Conservation (phyloP, 1,140 invertebrate species). For the Antheraea pernyi region DNA sequence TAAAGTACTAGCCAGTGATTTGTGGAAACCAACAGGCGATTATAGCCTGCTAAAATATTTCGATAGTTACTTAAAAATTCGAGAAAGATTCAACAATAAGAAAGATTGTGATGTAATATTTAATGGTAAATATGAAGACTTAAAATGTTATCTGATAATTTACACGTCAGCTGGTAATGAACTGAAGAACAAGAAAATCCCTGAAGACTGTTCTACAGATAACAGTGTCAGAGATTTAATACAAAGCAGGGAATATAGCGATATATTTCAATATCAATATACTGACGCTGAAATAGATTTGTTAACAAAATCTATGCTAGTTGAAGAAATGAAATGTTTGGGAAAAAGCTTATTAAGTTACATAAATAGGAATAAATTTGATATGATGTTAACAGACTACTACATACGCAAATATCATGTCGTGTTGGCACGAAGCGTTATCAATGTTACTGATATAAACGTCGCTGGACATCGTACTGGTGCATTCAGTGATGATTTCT, state of each 20-base stretch:
- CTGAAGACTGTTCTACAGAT: background rate
- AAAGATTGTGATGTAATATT: constrained; percentile 11
- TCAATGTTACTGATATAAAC: constrained; percentile 15
- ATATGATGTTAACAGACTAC: constrained; percentile 16
- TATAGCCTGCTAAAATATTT: constrained; percentile 18
- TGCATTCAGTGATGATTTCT: constrained; percentile 14
- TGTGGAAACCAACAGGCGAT: constrained; percentile 1
- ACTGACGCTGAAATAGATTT: constrained; percentile 12
- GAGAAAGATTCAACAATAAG: constrained; percentile 2
- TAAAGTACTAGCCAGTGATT: constrained; percentile 4
- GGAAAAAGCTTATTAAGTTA: constrained; percentile 7
- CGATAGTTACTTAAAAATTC: constrained; percentile 17
- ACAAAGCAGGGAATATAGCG: background rate
- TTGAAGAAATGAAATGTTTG: constrained; percentile 5
- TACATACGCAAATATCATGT: constrained; percentile 18
- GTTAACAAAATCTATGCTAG: constrained; percentile 5
- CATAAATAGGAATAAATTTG: background rate
- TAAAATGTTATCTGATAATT: constrained; percentile 18
- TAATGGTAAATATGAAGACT: constrained; percentile 6
- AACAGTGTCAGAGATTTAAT: constrained; percentile 4
- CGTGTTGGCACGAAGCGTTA: constrained; percentile 6
- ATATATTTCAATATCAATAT: constrained; percentile 10
- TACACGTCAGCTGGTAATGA: constrained; percentile 15
- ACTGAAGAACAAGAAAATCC: background rate
- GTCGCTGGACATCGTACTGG: constrained; percentile 3